phyloP scores from a whole-genome alignment of 2,113 vertebrate genomes.

The Colinus virginianus region DNA sequence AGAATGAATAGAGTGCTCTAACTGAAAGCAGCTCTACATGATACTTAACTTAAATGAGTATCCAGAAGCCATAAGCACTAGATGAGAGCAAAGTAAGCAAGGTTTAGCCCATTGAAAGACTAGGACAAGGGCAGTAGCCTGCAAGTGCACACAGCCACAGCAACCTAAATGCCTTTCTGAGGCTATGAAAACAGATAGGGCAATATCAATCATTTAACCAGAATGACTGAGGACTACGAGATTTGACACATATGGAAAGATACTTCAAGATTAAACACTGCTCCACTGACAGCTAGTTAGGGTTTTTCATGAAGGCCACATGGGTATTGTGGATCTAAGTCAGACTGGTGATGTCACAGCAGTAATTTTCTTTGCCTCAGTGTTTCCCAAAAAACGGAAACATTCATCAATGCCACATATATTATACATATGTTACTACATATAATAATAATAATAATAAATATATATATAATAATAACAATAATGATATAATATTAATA shows the following conservation, averaged over 20 bases:
- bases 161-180: accelerated
- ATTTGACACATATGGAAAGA: accelerated
- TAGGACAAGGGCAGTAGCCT: background rate
- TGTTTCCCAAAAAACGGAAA: background rate
- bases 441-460: no score
- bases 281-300: background rate
- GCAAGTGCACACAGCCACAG: background rate
- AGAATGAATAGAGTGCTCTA: background rate
- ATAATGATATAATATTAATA: no score
- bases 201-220: background rate
- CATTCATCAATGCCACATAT: background rate
- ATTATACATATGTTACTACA: no score
- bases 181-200: background rate
- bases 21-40: background rate
- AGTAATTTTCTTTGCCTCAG: background rate
- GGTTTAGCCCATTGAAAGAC: background rate
- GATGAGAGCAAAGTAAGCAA: background rate
- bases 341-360: background rate
- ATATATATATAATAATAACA: no score
- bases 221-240: background rate
- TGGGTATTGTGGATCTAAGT: background rate
- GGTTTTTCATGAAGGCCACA: background rate
- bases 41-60: background rate
- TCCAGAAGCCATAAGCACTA: background rate
- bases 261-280: background rate